These are phyloP conservation scores for Zonitis immaculata DNA, from an alignment of 2,888 invertebrate species.

Conservation along the genomic window DNA sequence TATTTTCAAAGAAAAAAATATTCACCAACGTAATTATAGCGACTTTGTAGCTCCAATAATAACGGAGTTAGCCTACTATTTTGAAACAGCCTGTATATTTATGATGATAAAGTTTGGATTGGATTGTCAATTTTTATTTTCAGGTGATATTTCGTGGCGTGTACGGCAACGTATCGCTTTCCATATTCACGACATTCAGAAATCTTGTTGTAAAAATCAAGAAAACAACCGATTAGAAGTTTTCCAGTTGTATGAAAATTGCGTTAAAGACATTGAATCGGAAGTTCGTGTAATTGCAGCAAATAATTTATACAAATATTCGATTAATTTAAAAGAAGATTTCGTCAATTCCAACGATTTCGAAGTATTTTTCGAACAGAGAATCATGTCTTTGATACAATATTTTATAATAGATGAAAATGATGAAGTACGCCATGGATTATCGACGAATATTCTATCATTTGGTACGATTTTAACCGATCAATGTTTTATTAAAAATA, in stretches of 20 bases:
- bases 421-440: slow-evolving; percentile 36
- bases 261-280: slow-evolving; percentile 34
- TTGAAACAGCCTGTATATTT: too few species aligned
- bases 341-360: slow-evolving; percentile 31
- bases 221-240: slow-evolving; percentile 32
- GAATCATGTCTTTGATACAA: slow-evolving; percentile 35
- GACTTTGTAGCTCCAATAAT: too few species aligned
- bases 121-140: too few species aligned
- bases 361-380: slow-evolving; percentile 36
- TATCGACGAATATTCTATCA: slow-evolving; percentile 36
- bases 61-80: too few species aligned
- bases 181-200: slow-evolving; percentile 33
- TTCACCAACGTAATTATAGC: too few species aligned
- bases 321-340: slow-evolving; percentile 29
- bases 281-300: slow-evolving; percentile 37
- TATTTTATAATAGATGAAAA: slow-evolving; percentile 31
- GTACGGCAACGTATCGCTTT: slow-evolving; percentile 36
- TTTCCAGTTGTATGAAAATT: slow-evolving; percentile 33
- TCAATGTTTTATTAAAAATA: slow-evolving; percentile 35
- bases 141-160: slow-evolving; percentile 40
- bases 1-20: too few species aligned
- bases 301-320: slow-evolving; percentile 35
- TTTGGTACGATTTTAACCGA: slow-evolving; percentile 33
- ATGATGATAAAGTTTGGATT: too few species aligned
- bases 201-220: slow-evolving; percentile 21